Percentiles rank a stretch among this genome's conserved stretches.
Conservation (phyloP, 2,797 vertebrate species). For the Spatula versicolor region DNA sequence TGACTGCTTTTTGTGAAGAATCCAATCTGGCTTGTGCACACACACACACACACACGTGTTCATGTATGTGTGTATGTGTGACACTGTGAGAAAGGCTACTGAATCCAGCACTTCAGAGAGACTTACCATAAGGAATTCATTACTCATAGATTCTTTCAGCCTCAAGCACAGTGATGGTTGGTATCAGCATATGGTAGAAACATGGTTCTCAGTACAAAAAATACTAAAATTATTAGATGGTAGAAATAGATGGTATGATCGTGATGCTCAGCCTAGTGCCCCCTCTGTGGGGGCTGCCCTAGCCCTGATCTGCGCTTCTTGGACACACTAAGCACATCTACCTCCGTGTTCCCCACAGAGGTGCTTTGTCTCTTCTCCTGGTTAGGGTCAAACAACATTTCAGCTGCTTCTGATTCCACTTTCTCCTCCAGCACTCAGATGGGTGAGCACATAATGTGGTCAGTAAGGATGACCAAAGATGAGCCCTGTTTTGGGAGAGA, state of each 20-base stretch:
- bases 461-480: not conserved
- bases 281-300: not conserved
- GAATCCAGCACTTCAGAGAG: not conserved
- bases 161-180: not conserved
- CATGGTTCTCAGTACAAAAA: not conserved
- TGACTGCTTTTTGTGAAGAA: not conserved
- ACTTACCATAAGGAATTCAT: not conserved
- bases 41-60: not conserved
- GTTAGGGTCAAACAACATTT: not conserved
- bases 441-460: not conserved
- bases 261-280: not conserved
- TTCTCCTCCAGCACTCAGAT: not conserved
- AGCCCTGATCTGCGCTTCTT: not conserved
- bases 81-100: not conserved
- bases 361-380: not conserved
- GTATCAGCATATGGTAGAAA: not conserved
- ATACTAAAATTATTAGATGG: not conserved
- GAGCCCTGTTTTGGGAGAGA: not conserved
- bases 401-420: not conserved
- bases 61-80: rapidly evolving
- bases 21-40: not conserved
- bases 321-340: not conserved
- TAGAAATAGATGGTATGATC: not conserved
- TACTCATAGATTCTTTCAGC: not conserved
- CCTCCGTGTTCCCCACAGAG: rapidly evolving